Percentiles rank a stretch among this genome's conserved stretches.
Evolutionary conservation across 2,888 invertebrate genomes (phyloP).

Genomic region (Torymus auratus): DNA sequence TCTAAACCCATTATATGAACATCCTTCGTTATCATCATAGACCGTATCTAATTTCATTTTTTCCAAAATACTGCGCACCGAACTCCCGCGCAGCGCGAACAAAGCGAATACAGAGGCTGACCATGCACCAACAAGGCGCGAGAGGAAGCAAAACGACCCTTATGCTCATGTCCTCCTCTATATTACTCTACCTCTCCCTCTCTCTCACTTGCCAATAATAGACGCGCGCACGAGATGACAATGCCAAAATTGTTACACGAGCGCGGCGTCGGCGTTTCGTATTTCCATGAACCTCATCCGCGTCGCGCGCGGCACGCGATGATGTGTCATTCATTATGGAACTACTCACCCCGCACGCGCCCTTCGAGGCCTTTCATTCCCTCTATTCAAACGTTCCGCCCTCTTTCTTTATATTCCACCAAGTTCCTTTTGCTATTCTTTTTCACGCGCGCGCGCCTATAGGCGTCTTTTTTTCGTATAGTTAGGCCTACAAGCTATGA

Average conservation of each 20-base stretch:
- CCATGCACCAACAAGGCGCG: too few relatives aligned
- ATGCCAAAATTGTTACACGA: background rate
- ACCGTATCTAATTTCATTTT: too few relatives aligned
- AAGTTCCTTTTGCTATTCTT: background rate
- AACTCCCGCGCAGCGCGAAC: too few relatives aligned
- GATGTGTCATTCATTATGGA: slow-evolving; percentile 43
- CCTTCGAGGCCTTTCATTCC: slow-evolving; percentile 1
- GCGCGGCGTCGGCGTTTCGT: slow-evolving; percentile 4
- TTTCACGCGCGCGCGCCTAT: background rate
- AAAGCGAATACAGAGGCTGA: too few relatives aligned
- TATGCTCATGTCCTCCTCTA: slow-evolving; percentile 1
- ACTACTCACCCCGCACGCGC: background rate
- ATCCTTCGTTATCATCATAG: too few relatives aligned
- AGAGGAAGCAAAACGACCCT: too few relatives aligned
- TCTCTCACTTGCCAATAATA: too few relatives aligned
- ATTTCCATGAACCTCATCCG: slow-evolving; percentile 28
- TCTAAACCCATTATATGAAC: too few relatives aligned
- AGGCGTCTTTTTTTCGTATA: too few relatives aligned
- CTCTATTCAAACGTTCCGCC: slow-evolving; percentile 10
- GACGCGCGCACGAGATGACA: background rate
- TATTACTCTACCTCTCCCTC: background rate
- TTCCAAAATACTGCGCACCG: too few relatives aligned
- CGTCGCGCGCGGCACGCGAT: slow-evolving; percentile 29
- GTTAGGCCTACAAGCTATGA: too few relatives aligned
- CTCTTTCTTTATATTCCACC: background rate